A percentile compares a stretch with the other conserved stretches of the same genome.
These are phyloP conservation scores for Callaeas wilsoni DNA, from an alignment of 2,113 vertebrate species.

Conservation along the genomic window DNA sequence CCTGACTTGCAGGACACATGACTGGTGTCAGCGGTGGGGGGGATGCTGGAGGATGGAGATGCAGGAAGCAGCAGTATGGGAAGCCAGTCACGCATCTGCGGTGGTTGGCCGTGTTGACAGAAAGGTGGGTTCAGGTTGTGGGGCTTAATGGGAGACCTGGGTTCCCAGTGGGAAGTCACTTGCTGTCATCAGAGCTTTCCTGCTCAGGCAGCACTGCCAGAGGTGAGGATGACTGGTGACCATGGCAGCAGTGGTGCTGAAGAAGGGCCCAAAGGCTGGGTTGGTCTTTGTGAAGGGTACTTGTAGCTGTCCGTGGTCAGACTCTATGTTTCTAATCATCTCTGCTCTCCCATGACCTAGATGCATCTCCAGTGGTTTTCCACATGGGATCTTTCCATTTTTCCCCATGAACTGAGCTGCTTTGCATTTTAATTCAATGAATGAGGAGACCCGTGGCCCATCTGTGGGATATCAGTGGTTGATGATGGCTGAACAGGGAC, in stretches of 20 bases:
- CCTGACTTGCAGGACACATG: not conserved
- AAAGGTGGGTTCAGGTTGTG: not conserved
- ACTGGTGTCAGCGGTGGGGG: fast-evolving
- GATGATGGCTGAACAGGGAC: not conserved
- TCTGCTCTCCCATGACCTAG: not conserved
- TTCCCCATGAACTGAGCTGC: not conserved
- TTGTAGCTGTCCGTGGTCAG: fast-evolving
- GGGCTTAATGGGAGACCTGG: not conserved
- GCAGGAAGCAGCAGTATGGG: not conserved
- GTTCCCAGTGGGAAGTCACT: not conserved
- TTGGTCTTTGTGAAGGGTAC: not conserved
- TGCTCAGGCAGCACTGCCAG: not conserved
- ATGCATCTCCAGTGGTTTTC: conserved; percentile 9
- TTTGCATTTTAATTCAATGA: conserved; percentile 42
- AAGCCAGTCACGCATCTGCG: fast-evolving
- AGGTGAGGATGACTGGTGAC: not conserved
- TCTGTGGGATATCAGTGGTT: not conserved
- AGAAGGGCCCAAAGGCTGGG: not conserved
- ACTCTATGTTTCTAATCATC: not conserved
- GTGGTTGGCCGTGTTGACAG: not conserved
- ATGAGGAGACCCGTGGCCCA: not conserved
- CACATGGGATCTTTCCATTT: not conserved
- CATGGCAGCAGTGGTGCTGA: not conserved
- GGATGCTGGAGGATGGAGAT: not conserved
- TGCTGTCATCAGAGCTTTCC: not conserved